These are phyloP conservation scores for Liasis olivaceus DNA, from an alignment of 2,797 vertebrate species.

Conservation along the genomic window DNA sequence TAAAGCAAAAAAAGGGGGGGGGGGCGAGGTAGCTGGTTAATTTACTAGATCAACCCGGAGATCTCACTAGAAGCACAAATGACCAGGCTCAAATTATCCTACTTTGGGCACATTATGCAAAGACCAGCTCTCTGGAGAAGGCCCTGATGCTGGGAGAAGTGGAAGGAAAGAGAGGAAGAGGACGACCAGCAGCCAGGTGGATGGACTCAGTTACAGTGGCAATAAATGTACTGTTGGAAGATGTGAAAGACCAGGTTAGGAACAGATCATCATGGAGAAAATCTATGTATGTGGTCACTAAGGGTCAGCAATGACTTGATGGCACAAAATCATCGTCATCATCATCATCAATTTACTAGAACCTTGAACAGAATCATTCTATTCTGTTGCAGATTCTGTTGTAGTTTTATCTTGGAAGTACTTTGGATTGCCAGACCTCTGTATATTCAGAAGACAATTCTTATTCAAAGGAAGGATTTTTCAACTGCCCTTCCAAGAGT, in stretches of 20 bases:
- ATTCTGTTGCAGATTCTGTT: neutral
- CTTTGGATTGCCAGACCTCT: neutral
- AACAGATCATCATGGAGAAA: neutral
- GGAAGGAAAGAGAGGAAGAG: no score
- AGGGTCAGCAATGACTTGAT: no score
- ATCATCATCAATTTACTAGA: no score
- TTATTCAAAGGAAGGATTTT: neutral
- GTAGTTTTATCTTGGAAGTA: neutral
- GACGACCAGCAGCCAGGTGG: neutral
- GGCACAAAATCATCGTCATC: neutral
- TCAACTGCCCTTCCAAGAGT: conserved; percentile 41
- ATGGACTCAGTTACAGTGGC: neutral
- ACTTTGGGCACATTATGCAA: no score
- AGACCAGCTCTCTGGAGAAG: no score
- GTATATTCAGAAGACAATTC: neutral
- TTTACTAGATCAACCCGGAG: no score
- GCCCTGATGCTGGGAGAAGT: no score
- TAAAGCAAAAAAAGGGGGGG: no score
- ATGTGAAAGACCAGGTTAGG: neutral
- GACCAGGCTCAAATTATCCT: no score
- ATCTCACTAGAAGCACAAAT: no score
- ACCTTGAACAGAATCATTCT: neutral
- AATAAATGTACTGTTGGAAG: neutral
- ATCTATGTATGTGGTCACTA: no score
- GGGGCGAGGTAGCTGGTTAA: no score